Base-by-base conservation (phyloP, 2,888 invertebrate species). In the Macaria liturata region DNA sequence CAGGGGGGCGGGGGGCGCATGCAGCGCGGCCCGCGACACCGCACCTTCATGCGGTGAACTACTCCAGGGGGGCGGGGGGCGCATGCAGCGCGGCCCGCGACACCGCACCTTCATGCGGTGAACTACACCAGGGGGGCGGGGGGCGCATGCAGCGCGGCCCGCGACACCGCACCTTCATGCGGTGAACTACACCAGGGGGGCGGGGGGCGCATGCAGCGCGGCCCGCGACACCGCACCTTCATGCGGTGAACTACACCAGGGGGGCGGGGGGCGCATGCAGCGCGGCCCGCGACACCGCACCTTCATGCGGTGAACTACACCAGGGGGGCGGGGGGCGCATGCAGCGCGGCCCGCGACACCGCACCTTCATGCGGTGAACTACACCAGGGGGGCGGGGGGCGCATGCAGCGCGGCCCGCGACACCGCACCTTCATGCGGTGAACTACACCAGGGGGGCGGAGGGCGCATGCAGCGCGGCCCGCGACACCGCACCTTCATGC, bases 91-190 rank as follows among this genome's bases (percentile, higher is more conserved):
- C 46, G 88, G 86, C 0, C 86, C 86, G n/a, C 61, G 89, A 0
- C 89, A 83, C 32, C 86, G 91, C 62, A 64, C 80, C 62, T 91
- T 90, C 78, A 76, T 89, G 87, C 80, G 89, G 3, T 89, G 72
- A 66, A 58, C n/a, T 4, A 4, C 34, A 34, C 34, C 4, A 4
- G 34, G 4, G 4, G 34, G 4, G 6, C 34, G 6, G 6, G 4
- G 4, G 6, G 34, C 34, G 6, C 34, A 4, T 6, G 34, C 4
- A 4, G 34, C 6, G 90, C 46, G 88, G 86, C 0, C 86, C 86
- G n/a, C 61, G 89, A 0, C 89, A 83, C 32, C 86, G 91, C 62
- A 64, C 80, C 62, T 91, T 90, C 78, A 76, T 89, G 87, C 80
- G 89, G 3, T 89, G 72, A 66, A 58, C n/a, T 4, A 4, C 34